Conservation (phyloP, 2,888 invertebrate species). For the Chrysodeixis includens region DNA sequence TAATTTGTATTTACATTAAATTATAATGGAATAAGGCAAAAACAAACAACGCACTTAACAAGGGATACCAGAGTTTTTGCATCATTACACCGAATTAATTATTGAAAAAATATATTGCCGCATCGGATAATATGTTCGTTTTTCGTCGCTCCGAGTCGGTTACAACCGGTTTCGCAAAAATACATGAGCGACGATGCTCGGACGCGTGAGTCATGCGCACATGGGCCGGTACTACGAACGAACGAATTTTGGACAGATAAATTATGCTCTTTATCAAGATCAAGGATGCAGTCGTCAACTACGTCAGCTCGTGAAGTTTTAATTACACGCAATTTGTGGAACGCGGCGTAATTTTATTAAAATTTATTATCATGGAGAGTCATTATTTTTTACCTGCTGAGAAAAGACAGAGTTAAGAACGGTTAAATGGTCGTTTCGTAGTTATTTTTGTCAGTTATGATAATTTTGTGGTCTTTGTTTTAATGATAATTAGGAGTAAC, state of each 20-base stretch:
- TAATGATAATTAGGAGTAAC: slow-evolving; percentile 20
- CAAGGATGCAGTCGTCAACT: slow-evolving; percentile 51
- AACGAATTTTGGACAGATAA: slow-evolving; percentile 63
- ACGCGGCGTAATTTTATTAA: slow-evolving; percentile 42
- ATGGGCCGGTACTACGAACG: slow-evolving; percentile 57
- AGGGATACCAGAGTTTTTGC: slow-evolving; percentile 47
- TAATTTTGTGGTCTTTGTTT: slow-evolving; percentile 27
- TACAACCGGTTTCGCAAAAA: slow-evolving; percentile 71
- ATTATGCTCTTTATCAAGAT: slow-evolving; percentile 61
- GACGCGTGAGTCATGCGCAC: slow-evolving; percentile 69
- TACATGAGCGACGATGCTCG: slow-evolving; percentile 55
- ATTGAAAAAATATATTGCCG: slow-evolving; percentile 60
- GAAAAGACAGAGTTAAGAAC: slow-evolving; percentile 14
- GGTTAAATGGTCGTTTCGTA: slow-evolving; percentile 8
- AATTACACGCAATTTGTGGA: slow-evolving; percentile 54
- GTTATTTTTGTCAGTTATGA: slow-evolving; percentile 19
- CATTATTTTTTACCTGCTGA: slow-evolving; percentile 23
- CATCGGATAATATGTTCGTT: slow-evolving; percentile 55
- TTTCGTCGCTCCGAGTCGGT: slow-evolving; percentile 46
- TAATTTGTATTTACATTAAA: slow-evolving; percentile 49
- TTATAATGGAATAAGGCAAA: slow-evolving; percentile 40
- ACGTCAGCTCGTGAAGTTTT: slow-evolving; percentile 49
- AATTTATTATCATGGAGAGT: slow-evolving; percentile 27
- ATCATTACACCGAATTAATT: slow-evolving; percentile 61
- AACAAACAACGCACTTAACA: slow-evolving; percentile 43